Evolutionary conservation across 2,113 vertebrate species (phyloP).

Genomic region (Silurus meridionalis): DNA sequence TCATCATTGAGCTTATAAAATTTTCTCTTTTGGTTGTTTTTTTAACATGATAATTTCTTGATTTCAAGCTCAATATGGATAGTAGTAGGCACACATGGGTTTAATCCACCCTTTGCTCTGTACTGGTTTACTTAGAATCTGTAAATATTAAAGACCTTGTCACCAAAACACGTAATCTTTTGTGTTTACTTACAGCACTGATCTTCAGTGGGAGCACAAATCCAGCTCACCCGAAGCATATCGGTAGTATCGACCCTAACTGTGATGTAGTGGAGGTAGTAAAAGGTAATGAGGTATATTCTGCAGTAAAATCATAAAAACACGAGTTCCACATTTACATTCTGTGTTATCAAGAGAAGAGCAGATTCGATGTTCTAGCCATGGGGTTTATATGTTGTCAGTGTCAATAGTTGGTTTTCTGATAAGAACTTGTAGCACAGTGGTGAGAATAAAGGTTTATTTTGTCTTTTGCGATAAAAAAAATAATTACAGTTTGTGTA

Average conservation of each 20-base stretch:
- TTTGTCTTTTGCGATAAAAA: background rate
- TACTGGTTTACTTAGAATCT: background rate
- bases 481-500: background rate
- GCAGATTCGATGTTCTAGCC: background rate
- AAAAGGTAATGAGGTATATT: constrained; percentile 76
- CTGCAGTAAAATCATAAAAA: background rate
- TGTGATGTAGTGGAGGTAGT: constrained; percentile 92
- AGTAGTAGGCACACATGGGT: background rate
- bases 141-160: constrained; percentile 11
- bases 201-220: constrained; percentile 87
- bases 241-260: constrained; percentile 95
- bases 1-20: background rate
- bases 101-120: background rate
- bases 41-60: background rate
- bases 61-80: background rate
- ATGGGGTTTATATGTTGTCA: background rate
- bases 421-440: background rate
- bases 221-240: constrained; percentile 89
- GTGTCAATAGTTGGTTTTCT: background rate
- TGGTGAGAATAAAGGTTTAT: background rate
- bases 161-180: background rate
- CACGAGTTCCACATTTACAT: background rate
- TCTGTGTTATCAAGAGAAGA: background rate
- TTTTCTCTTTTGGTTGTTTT: background rate
- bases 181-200: constrained; percentile 74